phyloP scores from a whole-genome alignment of 2,888 invertebrate genomes.

The Theretra japonica region DNA sequence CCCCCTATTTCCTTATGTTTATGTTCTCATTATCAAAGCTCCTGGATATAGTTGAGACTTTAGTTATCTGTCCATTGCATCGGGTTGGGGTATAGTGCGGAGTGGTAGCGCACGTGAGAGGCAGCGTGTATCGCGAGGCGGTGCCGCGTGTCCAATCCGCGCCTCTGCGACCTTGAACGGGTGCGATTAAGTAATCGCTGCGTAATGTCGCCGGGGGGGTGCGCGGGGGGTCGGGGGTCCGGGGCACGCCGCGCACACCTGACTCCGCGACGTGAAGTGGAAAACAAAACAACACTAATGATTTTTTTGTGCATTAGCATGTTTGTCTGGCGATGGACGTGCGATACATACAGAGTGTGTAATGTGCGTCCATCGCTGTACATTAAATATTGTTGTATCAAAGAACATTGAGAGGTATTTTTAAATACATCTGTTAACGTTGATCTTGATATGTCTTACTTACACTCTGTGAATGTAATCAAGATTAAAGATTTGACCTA shows the following conservation, averaged over 20 bases:
- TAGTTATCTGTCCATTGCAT: too few relatives aligned
- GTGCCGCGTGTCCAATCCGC: constrained; percentile 40
- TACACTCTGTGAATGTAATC: too few relatives aligned
- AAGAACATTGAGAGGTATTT: too few relatives aligned
- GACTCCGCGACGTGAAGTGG: constrained; percentile 2
- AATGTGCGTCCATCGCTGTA: too few relatives aligned
- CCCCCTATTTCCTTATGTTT: too few relatives aligned
- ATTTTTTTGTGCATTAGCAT: background rate
- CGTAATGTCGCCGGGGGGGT: background rate
- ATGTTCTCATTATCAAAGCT: too few relatives aligned
- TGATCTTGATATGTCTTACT: too few relatives aligned
- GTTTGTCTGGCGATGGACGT: background rate
- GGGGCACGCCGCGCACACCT: background rate
- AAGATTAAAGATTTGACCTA: too few relatives aligned
- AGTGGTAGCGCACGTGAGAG: background rate
- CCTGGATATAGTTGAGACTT: too few relatives aligned
- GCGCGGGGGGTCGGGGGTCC: background rate
- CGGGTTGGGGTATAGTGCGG: too few relatives aligned
- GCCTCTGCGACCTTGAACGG: constrained; percentile 47
- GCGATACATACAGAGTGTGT: background rate
- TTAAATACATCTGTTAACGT: too few relatives aligned
- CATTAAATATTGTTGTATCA: too few relatives aligned
- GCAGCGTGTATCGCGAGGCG: background rate
- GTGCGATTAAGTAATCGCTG: background rate
- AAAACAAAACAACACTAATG: constrained; percentile 1